phyloP scores from a whole-genome alignment of 1,140 invertebrate genomes.

The Brachionus calyciflorus region DNA sequence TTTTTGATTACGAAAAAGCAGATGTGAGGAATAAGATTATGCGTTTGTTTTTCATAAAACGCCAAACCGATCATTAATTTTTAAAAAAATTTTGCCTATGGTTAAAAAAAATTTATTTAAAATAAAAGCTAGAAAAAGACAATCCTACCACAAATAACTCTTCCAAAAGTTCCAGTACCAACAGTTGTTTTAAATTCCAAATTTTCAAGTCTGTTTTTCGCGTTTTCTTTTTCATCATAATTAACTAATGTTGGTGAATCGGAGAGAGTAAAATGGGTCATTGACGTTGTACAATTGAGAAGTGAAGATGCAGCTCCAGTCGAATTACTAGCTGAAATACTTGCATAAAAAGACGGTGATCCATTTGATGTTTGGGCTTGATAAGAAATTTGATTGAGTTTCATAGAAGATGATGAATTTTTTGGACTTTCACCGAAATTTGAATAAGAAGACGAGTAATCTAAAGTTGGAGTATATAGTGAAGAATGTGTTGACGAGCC shows the following conservation, averaged over 20 bases:
- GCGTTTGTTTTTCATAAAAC: too few relatives aligned
- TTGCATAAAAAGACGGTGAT: conserved; percentile 8
- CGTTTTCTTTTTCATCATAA: neutral
- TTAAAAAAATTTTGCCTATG: conserved; percentile 72
- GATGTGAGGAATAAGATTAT: too few relatives aligned
- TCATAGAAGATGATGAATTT: neutral
- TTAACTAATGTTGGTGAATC: neutral
- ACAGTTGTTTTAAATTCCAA: conserved; percentile 60
- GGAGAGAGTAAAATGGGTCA: neutral
- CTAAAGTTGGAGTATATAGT: neutral
- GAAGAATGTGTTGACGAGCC: neutral
- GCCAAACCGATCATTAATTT: too few relatives aligned
- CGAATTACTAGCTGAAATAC: neutral
- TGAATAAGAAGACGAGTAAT: neutral
- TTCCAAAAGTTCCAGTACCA: conserved; percentile 97
- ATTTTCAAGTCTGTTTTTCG: neutral
- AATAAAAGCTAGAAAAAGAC: conserved; percentile 93
- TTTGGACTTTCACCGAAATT: neutral
- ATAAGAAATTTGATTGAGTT: neutral
- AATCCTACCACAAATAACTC: conserved; percentile 99
- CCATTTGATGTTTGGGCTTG: conserved; percentile 10
- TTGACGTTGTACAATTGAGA: neutral
- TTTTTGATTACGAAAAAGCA: too few relatives aligned
- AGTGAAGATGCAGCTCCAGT: conserved; percentile 7
- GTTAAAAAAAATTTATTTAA: conserved; percentile 99